Evolutionary conservation across 2,797 vertebrate species (phyloP), one percentile per base, ranked within the genome.

Genomic region (Poecilia gillii): DNA sequence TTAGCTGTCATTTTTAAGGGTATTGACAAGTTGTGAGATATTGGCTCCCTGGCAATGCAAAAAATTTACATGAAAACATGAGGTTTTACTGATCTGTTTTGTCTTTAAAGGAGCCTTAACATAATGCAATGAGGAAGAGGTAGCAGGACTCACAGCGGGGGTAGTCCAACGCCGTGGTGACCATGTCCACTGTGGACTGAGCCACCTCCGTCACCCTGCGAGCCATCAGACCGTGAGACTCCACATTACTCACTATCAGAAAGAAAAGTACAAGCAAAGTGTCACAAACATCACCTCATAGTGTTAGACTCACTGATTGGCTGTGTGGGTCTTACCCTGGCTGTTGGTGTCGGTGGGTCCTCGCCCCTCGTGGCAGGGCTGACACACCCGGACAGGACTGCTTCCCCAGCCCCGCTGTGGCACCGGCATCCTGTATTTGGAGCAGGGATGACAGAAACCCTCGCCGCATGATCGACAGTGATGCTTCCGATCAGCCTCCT

Each of bases 381-480:
- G 88, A 70, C 97, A 97, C 62, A 97, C 96, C 14, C 96, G 89
- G 39, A 97, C 96, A 0, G 96, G 95, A 3, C 89, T 83, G 12
- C 79, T 92, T 20, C 96, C 96, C 96, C 96, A 97, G 73, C 97
- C 97, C 51, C 95, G 79, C 89, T 97, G 96, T 0, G 96, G 96
- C n/a, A 97, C 97, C 0, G 96, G 96, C 96, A 96, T 96, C 87
- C 94, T 94, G 78, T 90, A 93, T 72, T 90, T 94, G 85, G 96
- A 97, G 86, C 97, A 97, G 71, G 90, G 93, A 68, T 97, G 96
- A 85, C 97, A 97, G 94, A 97, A 97, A 2, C 97, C 97, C 81
- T 97, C 96, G 0, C 97, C 97, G 13, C 97, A 97, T 0, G 94
- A 94, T 1, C 97, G 93, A 68, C 97, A 97, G 90, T 97, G 97